These are phyloP conservation scores for Amphimallon solstitiale DNA, from an alignment of 2,888 invertebrate genomes.

Conservation along the genomic window DNA sequence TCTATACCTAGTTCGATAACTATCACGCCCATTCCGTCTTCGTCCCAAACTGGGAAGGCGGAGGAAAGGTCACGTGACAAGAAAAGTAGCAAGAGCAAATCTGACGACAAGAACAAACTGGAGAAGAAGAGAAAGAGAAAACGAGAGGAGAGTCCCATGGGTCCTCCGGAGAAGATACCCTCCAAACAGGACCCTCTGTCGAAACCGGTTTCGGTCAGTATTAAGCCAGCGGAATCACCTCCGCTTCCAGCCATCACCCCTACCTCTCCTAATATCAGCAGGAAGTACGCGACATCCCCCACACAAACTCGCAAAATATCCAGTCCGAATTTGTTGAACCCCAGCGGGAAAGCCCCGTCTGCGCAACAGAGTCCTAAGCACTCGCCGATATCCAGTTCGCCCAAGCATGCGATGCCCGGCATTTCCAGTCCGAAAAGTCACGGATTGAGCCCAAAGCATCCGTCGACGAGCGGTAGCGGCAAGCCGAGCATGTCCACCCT, in stretches of 20 bases:
- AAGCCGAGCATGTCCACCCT: constrained; percentile 90
- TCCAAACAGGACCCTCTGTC: constrained; percentile 77
- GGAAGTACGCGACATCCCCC: constrained; percentile 79
- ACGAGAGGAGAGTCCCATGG: constrained; percentile 82
- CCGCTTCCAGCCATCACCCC: constrained; percentile 66
- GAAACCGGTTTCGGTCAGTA: constrained; percentile 78
- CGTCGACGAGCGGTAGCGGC: constrained; percentile 75
- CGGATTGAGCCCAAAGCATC: constrained; percentile 83
- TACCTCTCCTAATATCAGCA: constrained; percentile 73
- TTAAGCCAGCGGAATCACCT: constrained; percentile 74
- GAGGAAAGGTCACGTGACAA: constrained; percentile 62
- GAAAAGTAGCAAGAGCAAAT: constrained; percentile 62
- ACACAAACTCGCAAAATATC: constrained; percentile 73
- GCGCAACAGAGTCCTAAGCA: constrained; percentile 77
- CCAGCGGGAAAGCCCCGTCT: constrained; percentile 66
- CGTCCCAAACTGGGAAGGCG: constrained; percentile 62
- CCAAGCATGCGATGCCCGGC: constrained; percentile 74
- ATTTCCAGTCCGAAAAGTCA: constrained; percentile 83
- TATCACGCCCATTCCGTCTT: constrained; percentile 81
- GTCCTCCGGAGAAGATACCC: constrained; percentile 84
- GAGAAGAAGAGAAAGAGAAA: constrained; percentile 82
- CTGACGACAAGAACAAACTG: constrained; percentile 63
- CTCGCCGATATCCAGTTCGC: constrained; percentile 75
- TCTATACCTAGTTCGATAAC: constrained; percentile 83
- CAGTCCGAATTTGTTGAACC: constrained; percentile 68